These are phyloP conservation scores for Progne subis DNA, from an alignment of 2,113 vertebrate genomes.

Conservation along the genomic window DNA sequence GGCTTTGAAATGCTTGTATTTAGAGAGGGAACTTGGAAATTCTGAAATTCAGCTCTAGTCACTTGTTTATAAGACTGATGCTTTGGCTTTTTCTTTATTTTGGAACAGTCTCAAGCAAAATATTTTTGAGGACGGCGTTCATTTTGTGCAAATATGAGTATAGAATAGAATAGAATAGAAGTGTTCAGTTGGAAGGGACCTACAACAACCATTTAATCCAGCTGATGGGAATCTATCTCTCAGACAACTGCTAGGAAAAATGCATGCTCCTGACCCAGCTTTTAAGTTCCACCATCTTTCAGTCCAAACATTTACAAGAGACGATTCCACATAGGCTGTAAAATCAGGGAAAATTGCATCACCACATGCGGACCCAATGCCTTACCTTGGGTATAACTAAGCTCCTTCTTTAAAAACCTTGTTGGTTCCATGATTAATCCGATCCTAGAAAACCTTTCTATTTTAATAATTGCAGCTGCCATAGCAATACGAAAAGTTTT, in stretches of 20 bases:
- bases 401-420: neutral
- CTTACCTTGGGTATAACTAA: neutral
- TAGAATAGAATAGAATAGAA: neutral
- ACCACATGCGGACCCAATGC: fast-evolving
- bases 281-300: neutral
- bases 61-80: neutral
- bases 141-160: neutral
- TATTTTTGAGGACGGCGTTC: neutral
- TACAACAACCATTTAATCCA: neutral
- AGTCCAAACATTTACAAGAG: neutral
- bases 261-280: neutral
- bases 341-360: neutral
- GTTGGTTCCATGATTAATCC: neutral
- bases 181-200: neutral
- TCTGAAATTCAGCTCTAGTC: neutral
- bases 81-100: neutral
- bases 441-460: neutral
- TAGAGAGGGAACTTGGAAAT: neutral
- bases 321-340: neutral
- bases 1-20: neutral
- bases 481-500: neutral
- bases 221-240: neutral
- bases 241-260: neutral
- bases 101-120: neutral
- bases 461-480: neutral